Evolutionary conservation across 2,113 vertebrate genomes (phyloP), one percentile per base, ranked within the genome.

Genomic region (Nycticorax nycticorax): DNA sequence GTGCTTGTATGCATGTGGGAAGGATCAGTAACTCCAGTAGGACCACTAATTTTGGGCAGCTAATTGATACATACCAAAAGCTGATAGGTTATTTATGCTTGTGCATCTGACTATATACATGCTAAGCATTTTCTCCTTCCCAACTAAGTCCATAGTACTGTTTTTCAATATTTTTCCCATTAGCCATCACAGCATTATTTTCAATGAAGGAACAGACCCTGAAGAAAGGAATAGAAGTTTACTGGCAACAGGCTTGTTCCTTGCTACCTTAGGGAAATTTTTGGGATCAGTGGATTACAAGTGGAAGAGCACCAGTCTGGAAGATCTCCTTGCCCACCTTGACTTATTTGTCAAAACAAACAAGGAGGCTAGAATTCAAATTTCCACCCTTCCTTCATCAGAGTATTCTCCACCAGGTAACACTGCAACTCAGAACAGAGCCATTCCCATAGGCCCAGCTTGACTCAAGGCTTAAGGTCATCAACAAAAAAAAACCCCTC

Each of bases 21-120:
- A 76, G 28, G 21, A 80, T 32, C 24, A 59, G 32, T 9, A 83
- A 63, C 14, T 59, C 35, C 33, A 50, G 7, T 4, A 84, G 12
- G 6, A 74, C 11, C 17, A 45, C 8, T 24, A 7, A 57, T 53
- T 56, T 80, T n/a, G 6, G 16, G 16, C 1, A 12, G 14, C 19
- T 69, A 20, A 64, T 48, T 55, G 43, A 74, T 56, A 45, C 7
- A 22, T 12, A 57, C 32, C 41, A 88, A 53, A 79, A 63, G 21
- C 30, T 68, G 43, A 27, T 20, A 62, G 1, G 0, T 57, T 74
- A 77, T 6, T 78, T 57, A 71, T 0, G 3, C 9, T 32, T 8
- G 0, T 26, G n/a, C 4, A 50, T 43, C 33, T 63, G 43, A 75
- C 15, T 33, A 18, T 37, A 50, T 18, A 50, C 22, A 12, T 23